These are phyloP conservation scores for Sphaerophoria taeniata DNA, from an alignment of 2,888 invertebrate genomes.

Conservation along the genomic window DNA sequence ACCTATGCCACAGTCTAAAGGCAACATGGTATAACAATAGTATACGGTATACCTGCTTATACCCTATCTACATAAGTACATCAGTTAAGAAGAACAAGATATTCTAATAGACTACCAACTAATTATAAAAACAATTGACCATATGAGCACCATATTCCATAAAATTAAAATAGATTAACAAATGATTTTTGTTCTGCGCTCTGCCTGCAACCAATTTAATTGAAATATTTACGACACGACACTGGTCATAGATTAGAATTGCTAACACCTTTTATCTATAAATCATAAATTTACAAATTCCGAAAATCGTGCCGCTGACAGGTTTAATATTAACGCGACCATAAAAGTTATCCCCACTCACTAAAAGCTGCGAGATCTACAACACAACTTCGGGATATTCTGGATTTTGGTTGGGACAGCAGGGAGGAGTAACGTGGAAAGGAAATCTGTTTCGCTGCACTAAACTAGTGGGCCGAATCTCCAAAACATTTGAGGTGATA, in stretches of 20 bases:
- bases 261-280: conserved; percentile 73
- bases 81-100: too few relatives aligned
- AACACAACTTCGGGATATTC: too few relatives aligned
- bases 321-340: conserved; percentile 69
- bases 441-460: neutral
- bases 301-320: conserved; percentile 72
- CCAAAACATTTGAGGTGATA: conserved; percentile 67
- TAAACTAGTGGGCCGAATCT: neutral
- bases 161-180: conserved; percentile 50
- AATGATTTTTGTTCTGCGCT: neutral
- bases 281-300: conserved; percentile 74
- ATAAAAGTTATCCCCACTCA: conserved; percentile 69
- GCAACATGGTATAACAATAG: too few relatives aligned
- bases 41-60: too few relatives aligned
- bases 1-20: too few relatives aligned
- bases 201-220: conserved; percentile 30
- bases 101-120: too few relatives aligned
- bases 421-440: neutral
- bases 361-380: neutral
- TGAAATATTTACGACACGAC: conserved; percentile 70
- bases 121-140: too few relatives aligned
- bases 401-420: too few relatives aligned
- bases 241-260: conserved; percentile 67
- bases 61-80: too few relatives aligned
- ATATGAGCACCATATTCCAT: neutral